Conservation (phyloP, 2,113 vertebrate species). For the Petaurus breviceps region DNA sequence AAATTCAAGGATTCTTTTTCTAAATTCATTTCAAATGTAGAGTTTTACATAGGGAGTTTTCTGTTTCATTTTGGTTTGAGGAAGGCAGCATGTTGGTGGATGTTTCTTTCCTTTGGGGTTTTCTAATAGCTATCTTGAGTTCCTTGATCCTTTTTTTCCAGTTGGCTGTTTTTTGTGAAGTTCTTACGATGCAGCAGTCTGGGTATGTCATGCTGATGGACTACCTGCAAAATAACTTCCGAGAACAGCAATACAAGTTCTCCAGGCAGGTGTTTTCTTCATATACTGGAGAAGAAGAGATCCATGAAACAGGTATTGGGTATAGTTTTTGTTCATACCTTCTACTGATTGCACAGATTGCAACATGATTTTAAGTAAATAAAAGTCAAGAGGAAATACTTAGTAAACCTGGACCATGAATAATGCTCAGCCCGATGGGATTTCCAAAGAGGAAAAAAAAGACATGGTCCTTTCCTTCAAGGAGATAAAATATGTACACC, state of each 20-base stretch:
- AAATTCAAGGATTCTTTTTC: neutral
- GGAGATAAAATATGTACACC: neutral
- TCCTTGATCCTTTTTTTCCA: conserved; percentile 74
- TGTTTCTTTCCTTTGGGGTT: neutral
- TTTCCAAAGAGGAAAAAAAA: neutral
- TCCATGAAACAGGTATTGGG: conserved; percentile 90
- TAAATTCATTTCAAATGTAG: neutral
- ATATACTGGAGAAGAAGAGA: conserved; percentile 95
- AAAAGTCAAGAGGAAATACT: neutral
- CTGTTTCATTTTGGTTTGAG: neutral
- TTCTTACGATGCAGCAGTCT: conserved; percentile 98
- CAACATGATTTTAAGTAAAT: conserved; percentile 52
- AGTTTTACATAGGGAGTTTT: neutral
- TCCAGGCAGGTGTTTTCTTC: conserved; percentile 96
- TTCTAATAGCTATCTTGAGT: conserved; percentile 34
- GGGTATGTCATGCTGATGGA: conserved; percentile 99
- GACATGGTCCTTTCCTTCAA: neutral
- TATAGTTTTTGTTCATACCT: conserved; percentile 38
- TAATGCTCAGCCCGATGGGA: neutral
- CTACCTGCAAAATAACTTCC: conserved; percentile 97
- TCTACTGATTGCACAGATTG: neutral
- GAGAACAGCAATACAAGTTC: conserved; percentile 93
- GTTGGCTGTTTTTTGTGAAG: conserved; percentile 96
- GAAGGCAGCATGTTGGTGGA: neutral
- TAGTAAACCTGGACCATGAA: neutral